Conservation (phyloP, 2,113 vertebrate species). For the Gracilinanus agilis region DNA sequence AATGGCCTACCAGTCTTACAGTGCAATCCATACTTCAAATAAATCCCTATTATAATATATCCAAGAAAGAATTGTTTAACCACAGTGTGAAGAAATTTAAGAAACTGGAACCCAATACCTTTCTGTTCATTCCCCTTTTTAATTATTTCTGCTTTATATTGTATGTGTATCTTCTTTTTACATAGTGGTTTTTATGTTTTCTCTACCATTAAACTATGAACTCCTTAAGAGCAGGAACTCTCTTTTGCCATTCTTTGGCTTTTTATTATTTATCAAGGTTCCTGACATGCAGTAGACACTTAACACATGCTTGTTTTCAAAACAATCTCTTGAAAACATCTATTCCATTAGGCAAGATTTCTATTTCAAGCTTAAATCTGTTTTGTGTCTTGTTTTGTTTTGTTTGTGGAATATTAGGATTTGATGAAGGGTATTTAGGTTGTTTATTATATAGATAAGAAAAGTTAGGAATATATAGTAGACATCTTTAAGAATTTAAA, state of each 20-base stretch:
- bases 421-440: not conserved
- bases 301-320: not conserved
- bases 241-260: not conserved
- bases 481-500: not conserved
- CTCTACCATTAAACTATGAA: not conserved
- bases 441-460: not conserved
- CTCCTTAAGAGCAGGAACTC: not conserved
- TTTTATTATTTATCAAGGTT: not conserved
- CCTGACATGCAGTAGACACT: not conserved
- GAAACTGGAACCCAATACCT: not conserved
- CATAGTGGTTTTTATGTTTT: not conserved
- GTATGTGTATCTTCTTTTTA: not conserved
- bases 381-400: not conserved
- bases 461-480: not conserved
- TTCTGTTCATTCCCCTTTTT: not conserved
- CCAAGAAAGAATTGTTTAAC: not conserved
- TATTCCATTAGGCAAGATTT: not conserved
- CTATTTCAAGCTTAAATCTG: not conserved
- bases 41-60: not conserved
- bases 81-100: not conserved
- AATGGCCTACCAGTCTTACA: not conserved
- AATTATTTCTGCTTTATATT: not conserved
- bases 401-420: not conserved
- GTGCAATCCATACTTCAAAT: not conserved
- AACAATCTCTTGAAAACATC: not conserved